These are phyloP conservation scores for Rhaphigaster nebulosa DNA, from an alignment of 2,888 invertebrate species.

Conservation along the genomic window DNA sequence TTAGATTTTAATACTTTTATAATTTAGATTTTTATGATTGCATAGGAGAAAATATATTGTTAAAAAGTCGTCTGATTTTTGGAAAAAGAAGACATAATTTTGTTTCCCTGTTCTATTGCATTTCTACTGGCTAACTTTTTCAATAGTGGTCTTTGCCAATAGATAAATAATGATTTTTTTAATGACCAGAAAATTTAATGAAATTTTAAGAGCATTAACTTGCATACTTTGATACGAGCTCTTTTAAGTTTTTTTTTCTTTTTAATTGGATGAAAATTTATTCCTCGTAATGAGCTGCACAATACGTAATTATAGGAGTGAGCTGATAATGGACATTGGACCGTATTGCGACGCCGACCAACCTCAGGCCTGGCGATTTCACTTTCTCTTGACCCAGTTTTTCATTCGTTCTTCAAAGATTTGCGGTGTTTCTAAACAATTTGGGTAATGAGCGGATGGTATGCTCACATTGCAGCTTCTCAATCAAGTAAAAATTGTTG, in stretches of 20 bases:
- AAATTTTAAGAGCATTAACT: not conserved
- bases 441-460: conserved; percentile 2
- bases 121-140: no score
- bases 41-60: no score
- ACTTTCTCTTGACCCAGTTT: conserved; percentile 11
- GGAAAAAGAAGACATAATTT: no score
- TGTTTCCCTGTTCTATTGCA: no score
- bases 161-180: not conserved
- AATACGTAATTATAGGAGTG: conserved; percentile 40
- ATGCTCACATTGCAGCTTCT: not conserved
- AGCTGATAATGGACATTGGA: not conserved
- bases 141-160: no score
- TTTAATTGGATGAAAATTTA: conserved; percentile 22
- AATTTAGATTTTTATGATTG: no score
- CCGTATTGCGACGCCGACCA: not conserved
- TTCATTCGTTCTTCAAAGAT: not conserved
- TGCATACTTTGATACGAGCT: not conserved
- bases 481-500: conserved; percentile 33
- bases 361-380: conserved; percentile 5
- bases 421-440: conserved; percentile 1
- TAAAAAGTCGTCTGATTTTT: no score
- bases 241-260: not conserved
- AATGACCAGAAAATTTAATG: not conserved
- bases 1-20: no score
- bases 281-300: not conserved